Evolutionary conservation across 2,888 invertebrate genomes (phyloP).

Genomic region (Xylophagus ater): DNA sequence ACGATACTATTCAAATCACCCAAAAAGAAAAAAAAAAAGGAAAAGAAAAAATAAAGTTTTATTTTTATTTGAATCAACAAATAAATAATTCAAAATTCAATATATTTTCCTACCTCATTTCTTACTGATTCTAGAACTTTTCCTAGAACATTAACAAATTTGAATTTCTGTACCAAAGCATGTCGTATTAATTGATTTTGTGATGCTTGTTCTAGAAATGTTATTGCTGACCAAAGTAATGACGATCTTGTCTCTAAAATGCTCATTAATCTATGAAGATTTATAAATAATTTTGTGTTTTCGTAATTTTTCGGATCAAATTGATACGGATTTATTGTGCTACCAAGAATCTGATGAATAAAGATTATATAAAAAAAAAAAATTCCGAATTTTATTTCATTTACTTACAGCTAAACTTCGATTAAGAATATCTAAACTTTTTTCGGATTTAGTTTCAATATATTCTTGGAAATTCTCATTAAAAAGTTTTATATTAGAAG

Average conservation of each 20-base stretch:
- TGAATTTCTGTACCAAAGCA: slow-evolving; percentile 29
- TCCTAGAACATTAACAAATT: slow-evolving; percentile 31
- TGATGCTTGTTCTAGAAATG: slow-evolving; percentile 30
- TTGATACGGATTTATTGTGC: not conserved
- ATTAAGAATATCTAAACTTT: slow-evolving; percentile 29
- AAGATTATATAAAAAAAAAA: not conserved
- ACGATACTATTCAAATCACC: slow-evolving; percentile 23
- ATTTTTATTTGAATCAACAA: not conserved
- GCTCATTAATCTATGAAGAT: slow-evolving; percentile 31
- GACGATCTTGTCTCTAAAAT: slow-evolving; percentile 28
- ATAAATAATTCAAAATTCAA: slow-evolving; percentile 2
- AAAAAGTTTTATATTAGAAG: not conserved
- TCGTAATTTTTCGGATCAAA: slow-evolving; percentile 28
- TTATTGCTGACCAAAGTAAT: slow-evolving; percentile 31
- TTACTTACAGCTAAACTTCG: slow-evolving; percentile 27
- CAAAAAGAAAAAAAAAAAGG: too few relatives aligned
- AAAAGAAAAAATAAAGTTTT: not conserved
- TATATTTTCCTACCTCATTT: slow-evolving; percentile 18
- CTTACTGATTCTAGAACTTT: slow-evolving; percentile 26
- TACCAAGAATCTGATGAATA: slow-evolving; percentile 3
- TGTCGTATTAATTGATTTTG: slow-evolving; percentile 29
- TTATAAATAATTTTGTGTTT: slow-evolving; percentile 31
- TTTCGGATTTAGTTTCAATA: slow-evolving; percentile 23
- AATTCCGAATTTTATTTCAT: not conserved
- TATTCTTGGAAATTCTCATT: slow-evolving; percentile 2